phyloP scores from a whole-genome alignment of 2,888 invertebrate genomes.

The Clistopyga incitator region DNA sequence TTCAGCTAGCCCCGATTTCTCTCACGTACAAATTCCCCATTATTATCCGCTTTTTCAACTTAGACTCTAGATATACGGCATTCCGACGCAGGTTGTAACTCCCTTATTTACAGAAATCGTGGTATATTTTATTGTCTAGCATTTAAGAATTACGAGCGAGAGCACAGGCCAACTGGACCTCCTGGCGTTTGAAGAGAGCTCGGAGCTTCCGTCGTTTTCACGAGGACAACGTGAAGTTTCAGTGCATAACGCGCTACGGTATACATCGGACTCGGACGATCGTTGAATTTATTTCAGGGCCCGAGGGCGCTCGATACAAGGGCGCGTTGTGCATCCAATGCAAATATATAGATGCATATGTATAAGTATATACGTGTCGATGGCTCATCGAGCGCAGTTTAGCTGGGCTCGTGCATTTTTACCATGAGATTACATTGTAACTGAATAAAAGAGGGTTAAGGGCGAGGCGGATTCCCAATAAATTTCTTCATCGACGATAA shows the following conservation, averaged over 20 bases:
- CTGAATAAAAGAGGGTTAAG: slow-evolving; percentile 62
- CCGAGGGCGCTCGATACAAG: slow-evolving; percentile 19
- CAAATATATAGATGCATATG: not conserved
- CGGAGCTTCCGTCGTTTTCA: slow-evolving; percentile 62
- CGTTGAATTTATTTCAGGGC: slow-evolving; percentile 53
- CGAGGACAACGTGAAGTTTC: slow-evolving; percentile 23
- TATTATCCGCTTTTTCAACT: slow-evolving; percentile 37
- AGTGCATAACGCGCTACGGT: slow-evolving; percentile 24
- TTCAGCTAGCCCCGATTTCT: not conserved
- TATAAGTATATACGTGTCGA: not conserved
- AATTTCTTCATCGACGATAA: slow-evolving; percentile 78
- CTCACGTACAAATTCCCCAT: slow-evolving; percentile 7
- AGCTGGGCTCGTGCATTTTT: slow-evolving; percentile 71
- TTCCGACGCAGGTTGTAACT: slow-evolving; percentile 16
- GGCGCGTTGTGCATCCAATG: slow-evolving; percentile 6
- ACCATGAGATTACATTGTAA: slow-evolving; percentile 78
- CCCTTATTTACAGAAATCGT: slow-evolving; percentile 8
- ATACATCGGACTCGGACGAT: slow-evolving; percentile 31
- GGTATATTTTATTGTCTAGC: slow-evolving; percentile 61
- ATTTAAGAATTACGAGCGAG: slow-evolving; percentile 59
- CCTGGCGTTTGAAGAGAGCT: slow-evolving; percentile 22
- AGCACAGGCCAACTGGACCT: slow-evolving; percentile 28
- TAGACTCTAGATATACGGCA: slow-evolving; percentile 20
- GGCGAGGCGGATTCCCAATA: slow-evolving; percentile 76
- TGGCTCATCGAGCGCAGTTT: slow-evolving; percentile 43